phyloP scores from a whole-genome alignment of 2,797 vertebrate genomes.

The Tiaroga cobitis region DNA sequence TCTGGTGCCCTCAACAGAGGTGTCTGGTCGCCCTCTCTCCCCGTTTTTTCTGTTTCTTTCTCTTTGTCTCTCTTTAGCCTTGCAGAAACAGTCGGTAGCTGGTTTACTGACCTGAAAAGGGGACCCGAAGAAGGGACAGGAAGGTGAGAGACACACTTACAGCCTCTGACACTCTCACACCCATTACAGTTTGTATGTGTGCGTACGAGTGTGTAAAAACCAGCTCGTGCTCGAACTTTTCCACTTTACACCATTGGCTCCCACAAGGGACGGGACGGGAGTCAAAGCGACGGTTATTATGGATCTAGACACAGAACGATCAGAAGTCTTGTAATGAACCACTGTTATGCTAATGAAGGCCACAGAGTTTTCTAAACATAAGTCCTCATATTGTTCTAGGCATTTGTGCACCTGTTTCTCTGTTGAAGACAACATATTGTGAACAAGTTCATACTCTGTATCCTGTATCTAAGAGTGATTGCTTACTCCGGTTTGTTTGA shows the following conservation, averaged over 20 bases:
- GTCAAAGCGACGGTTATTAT: conserved; percentile 67
- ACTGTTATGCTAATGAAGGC: conserved; percentile 63
- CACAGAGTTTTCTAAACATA: conserved; percentile 55
- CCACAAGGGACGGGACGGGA: conserved; percentile 75
- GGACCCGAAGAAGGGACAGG: conserved; percentile 34
- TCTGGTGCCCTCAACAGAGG: conserved; percentile 69
- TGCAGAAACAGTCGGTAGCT: conserved; percentile 6
- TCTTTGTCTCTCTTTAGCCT: conserved; percentile 44
- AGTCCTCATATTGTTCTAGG: not conserved
- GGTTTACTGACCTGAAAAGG: conserved; percentile 45
- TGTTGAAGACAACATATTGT: conserved; percentile 9
- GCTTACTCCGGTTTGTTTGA: conserved; percentile 28
- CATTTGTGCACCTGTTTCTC: not conserved
- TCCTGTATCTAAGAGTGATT: conserved; percentile 21
- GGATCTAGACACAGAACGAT: conserved; percentile 63
- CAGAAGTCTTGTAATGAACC: conserved; percentile 71
- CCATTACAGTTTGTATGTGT: conserved; percentile 9
- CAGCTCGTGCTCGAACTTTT: conserved; percentile 83
- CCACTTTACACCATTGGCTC: conserved; percentile 79
- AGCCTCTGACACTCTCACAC: conserved; percentile 43
- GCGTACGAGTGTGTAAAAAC: conserved; percentile 71
- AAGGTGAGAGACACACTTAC: conserved; percentile 54
- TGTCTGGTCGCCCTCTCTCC: conserved; percentile 64
- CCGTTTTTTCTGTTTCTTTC: conserved; percentile 26
- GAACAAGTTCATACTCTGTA: conserved; percentile 13